Evolutionary conservation across 2,113 vertebrate species (phyloP), one percentile per base, ranked within the genome.

Genomic region (Epinephelus fuscoguttatus): DNA sequence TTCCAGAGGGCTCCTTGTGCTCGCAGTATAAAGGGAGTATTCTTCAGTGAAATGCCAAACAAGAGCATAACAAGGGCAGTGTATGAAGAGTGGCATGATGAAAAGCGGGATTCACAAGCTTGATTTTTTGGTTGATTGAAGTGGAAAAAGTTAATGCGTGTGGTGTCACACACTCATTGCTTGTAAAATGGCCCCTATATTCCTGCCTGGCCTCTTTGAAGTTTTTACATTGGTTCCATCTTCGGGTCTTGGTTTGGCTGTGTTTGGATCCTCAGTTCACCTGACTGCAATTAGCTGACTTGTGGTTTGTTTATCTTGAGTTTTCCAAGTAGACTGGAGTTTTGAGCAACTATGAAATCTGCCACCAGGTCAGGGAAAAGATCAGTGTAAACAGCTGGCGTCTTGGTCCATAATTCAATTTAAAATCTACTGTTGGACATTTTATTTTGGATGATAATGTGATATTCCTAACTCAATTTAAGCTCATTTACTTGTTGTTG

Each of bases 391-490:
- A 92, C 90, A 92, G 84, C 88, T 90, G 87, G 89, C 87, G 81
- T 90, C 91, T 92, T 80, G 30, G 55, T 81, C 57, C 45, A 21
- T 93, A 87, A 96, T 94, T 88, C 4, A 64, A 94, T 95, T 92
- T 88, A 21, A 89, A 91, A 91, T 92, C 86, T 87, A 85, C 91
- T 85, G 87, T 91, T 81, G 83, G 89, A 91, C 92, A 84, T 93
- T 91, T 91, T 91, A 92, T 95, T 93, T 92, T 86, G 87, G 85
- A 93, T 81, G 63, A 92, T 94, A 95, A 95, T 94, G 86, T 89
- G 91, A 95, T 95, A 93, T 92, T 92, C 83, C 88, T 93, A 95
- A 94, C 84, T 89, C 66, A 81, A 90, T 96, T 94, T 92, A 72
- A 88, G 85, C 82, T 91, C 53, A 91, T 94, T 93, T 91, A 85